Conservation (phyloP, 2,797 vertebrate species). For the Cyclopterus lumpus region DNA sequence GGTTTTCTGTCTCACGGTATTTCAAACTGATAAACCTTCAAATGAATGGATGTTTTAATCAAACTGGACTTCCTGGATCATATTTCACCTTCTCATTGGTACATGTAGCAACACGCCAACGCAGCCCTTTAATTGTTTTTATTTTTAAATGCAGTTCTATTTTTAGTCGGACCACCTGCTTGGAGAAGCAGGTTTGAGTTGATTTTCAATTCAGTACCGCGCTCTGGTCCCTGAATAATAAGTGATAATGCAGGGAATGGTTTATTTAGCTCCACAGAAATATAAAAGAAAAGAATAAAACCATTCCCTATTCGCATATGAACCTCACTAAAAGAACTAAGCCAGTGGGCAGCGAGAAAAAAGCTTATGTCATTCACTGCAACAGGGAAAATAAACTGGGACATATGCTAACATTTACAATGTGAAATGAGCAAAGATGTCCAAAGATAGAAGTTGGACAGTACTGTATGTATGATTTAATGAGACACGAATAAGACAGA, state of each 20-base stretch:
- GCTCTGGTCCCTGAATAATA: slow-evolving; percentile 34
- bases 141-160: slow-evolving; percentile 17
- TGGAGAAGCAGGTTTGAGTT: slow-evolving; percentile 24
- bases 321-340: not conserved
- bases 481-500: not conserved
- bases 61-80: slow-evolving; percentile 6
- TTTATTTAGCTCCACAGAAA: slow-evolving; percentile 5
- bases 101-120: slow-evolving; percentile 28
- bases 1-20: not conserved
- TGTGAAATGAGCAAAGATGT: not conserved
- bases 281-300: not conserved
- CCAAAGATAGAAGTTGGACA: not conserved
- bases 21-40: not conserved
- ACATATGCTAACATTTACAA: not conserved
- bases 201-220: slow-evolving; percentile 20
- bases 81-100: slow-evolving; percentile 12
- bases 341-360: not conserved
- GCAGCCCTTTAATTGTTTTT: not conserved
- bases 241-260: slow-evolving; percentile 18
- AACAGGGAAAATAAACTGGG: not conserved
- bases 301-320: not conserved
- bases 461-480: not conserved
- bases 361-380: not conserved
- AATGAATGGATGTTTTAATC: not conserved
- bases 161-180: slow-evolving; percentile 39